Percentiles rank a stretch among this genome's conserved stretches.
Evolutionary conservation across 2,113 vertebrate species (phyloP).

Genomic region (Hyla sarda): DNA sequence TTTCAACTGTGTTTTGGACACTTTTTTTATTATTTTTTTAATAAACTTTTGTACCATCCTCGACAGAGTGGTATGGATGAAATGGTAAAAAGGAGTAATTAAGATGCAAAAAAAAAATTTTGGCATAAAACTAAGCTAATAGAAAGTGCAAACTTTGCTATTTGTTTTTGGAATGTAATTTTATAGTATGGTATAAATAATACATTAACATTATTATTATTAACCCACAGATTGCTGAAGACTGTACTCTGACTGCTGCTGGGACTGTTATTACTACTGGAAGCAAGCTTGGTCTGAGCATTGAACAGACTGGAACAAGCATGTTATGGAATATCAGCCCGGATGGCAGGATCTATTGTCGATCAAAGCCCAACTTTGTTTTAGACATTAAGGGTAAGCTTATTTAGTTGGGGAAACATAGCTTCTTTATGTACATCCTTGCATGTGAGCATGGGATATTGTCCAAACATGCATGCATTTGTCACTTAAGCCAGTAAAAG

Average conservation of each 20-base stretch:
- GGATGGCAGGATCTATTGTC: conserved; percentile 84
- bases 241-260: conserved; percentile 85
- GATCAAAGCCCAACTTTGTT: conserved; percentile 85
- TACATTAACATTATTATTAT: not conserved
- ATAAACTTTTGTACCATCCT: no score
- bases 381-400: conserved; percentile 95
- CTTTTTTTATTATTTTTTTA: no score
- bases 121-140: no score
- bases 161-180: no score
- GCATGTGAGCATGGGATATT: not conserved
- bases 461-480: no score
- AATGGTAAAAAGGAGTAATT: no score
- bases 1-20: no score
- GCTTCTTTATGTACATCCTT: not conserved
- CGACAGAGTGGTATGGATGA: no score
- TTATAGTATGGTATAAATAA: no score
- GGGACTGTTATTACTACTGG: conserved; percentile 87
- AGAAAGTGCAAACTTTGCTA: no score
- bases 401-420: not conserved
- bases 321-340: conserved; percentile 86
- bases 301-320: conserved; percentile 78
- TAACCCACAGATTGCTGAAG: conserved; percentile 82
- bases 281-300: conserved; percentile 83
- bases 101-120: no score
- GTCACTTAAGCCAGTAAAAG: no score